Evolutionary conservation across 2,888 invertebrate genomes (phyloP).

Genomic region (Melinaea marsaeus): DNA sequence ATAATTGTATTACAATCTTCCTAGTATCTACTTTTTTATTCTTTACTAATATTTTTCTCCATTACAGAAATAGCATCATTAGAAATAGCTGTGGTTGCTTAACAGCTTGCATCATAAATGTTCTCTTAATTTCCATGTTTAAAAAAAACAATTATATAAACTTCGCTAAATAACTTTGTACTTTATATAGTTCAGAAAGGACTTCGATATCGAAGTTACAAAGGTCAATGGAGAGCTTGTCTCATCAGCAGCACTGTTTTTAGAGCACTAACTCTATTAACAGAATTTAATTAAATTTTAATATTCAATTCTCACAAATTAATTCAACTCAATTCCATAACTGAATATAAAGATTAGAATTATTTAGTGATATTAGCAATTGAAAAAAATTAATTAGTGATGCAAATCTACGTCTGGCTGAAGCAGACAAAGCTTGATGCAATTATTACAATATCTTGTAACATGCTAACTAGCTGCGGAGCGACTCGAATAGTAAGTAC

Average conservation of each 20-base stretch:
- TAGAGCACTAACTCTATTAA: constrained; percentile 14
- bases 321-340: background rate
- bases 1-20: no score
- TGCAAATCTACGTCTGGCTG: constrained; percentile 50
- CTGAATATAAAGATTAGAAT: background rate
- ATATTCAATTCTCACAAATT: background rate
- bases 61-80: no score
- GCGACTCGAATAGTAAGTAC: background rate
- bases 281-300: constrained; percentile 5
- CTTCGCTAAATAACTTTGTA: no score
- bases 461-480: constrained; percentile 45
- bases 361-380: constrained; percentile 18
- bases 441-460: constrained; percentile 54
- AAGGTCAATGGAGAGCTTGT: constrained; percentile 26
- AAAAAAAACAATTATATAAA: no score
- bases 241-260: constrained; percentile 18
- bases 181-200: constrained; percentile 11
- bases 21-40: no score
- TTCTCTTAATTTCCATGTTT: no score
- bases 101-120: no score
- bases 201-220: constrained; percentile 39
- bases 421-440: constrained; percentile 40
- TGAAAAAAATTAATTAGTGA: constrained; percentile 59
- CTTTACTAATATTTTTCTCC: no score
- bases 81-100: no score